These are phyloP conservation scores for Larimichthys crocea DNA, from an alignment of 2,113 vertebrate genomes.

Conservation along the genomic window DNA sequence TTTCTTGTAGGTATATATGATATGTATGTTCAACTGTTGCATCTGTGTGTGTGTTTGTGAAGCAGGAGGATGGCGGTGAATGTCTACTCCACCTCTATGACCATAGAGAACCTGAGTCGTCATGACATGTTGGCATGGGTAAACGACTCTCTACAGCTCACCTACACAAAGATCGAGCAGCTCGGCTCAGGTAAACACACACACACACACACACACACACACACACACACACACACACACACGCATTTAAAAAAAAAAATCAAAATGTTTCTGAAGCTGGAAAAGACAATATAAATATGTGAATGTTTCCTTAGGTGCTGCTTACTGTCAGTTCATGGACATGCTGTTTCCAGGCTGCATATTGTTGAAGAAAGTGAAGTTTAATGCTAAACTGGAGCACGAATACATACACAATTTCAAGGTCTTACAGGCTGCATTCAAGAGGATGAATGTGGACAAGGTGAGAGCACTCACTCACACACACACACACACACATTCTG, in stretches of 20 bases:
- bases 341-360: slow-evolving; percentile 97
- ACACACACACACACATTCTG: background rate
- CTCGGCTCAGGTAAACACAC: slow-evolving; percentile 90
- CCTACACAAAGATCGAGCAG: slow-evolving; percentile 96
- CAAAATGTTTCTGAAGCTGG: background rate
- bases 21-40: background rate
- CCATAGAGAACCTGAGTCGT: slow-evolving; percentile 95
- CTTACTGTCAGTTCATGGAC: slow-evolving; percentile 99
- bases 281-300: background rate
- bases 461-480: slow-evolving; percentile 79
- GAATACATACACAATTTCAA: slow-evolving; percentile 98
- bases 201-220: too few relatives aligned
- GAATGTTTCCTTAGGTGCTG: slow-evolving; percentile 83
- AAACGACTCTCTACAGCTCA: slow-evolving; percentile 96
- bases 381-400: slow-evolving; percentile 94
- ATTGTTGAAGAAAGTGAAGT: slow-evolving; percentile 94
- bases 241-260: background rate
- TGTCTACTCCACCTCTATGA: slow-evolving; percentile 97
- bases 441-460: slow-evolving; percentile 98
- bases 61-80: slow-evolving; percentile 98
- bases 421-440: slow-evolving; percentile 95
- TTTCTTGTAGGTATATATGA: background rate
- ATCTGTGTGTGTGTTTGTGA: slow-evolving; percentile 21
- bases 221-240: too few relatives aligned
- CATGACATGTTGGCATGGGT: slow-evolving; percentile 99